Conservation (phyloP, 2,797 vertebrate species). For the Epinephelus coioides region DNA sequence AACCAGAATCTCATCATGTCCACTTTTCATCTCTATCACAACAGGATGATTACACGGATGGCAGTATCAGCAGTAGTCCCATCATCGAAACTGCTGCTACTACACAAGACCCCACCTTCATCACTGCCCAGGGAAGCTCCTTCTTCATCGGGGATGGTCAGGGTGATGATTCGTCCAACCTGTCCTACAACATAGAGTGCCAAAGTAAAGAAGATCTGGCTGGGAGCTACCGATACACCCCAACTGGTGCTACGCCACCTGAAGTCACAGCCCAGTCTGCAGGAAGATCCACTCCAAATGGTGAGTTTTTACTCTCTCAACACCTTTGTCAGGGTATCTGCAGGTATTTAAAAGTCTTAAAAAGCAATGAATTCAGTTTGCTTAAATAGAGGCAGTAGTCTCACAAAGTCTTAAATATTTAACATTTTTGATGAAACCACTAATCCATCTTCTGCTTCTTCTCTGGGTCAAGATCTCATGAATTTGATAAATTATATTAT, state of each 20-base stretch:
- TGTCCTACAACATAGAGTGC: slow-evolving; percentile 64
- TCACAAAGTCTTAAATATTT: not conserved
- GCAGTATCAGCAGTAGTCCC: slow-evolving; percentile 54
- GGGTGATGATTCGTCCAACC: slow-evolving; percentile 49
- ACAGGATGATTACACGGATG: slow-evolving; percentile 52
- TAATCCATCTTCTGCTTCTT: too few relatives aligned
- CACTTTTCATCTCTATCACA: not conserved
- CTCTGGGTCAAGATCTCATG: too few relatives aligned
- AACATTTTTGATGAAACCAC: not conserved
- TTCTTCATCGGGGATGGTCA: slow-evolving; percentile 68
- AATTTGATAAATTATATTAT: too few relatives aligned
- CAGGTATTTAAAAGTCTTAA: not conserved
- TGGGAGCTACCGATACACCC: slow-evolving; percentile 77
- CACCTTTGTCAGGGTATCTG: not conserved
- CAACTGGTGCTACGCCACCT: slow-evolving; percentile 22
- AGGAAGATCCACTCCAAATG: slow-evolving; percentile 53
- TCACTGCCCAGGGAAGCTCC: slow-evolving; percentile 74
- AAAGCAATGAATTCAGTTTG: not conserved
- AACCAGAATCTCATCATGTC: not conserved
- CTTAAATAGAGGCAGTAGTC: not conserved
- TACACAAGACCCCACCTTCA: slow-evolving; percentile 63
- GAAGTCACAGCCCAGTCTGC: slow-evolving; percentile 14
- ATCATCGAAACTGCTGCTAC: slow-evolving; percentile 29
- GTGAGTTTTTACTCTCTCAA: slow-evolving; percentile 40
- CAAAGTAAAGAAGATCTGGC: slow-evolving; percentile 75